These are phyloP conservation scores for Cactoblastis cactorum DNA, from an alignment of 2,888 invertebrate species.

Conservation along the genomic window DNA sequence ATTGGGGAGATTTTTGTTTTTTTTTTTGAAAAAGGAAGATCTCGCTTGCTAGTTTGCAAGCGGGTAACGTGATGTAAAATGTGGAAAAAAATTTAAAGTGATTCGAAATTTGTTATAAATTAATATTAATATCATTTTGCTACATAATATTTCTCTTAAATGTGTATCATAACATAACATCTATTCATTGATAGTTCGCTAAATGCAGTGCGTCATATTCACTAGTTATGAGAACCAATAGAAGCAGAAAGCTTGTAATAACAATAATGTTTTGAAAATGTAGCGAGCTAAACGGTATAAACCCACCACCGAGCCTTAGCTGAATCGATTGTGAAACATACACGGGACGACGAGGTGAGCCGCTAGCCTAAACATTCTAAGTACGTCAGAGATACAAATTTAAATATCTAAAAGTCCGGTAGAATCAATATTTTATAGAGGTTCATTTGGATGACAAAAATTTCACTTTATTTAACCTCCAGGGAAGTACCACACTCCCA, in stretches of 20 bases:
- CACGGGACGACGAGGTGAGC: slow-evolving; percentile 1
- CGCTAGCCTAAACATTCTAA: neutral
- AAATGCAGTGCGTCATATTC: neutral
- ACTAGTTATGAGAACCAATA: neutral
- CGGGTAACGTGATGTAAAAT: no score
- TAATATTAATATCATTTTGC: no score
- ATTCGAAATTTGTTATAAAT: no score
- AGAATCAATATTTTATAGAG: no score
- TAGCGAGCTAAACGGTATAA: neutral
- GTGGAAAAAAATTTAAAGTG: no score
- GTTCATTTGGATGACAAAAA: neutral
- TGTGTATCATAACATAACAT: no score
- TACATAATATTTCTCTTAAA: no score
- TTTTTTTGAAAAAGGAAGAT: no score
- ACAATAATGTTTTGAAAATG: slow-evolving; percentile 7
- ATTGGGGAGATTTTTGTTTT: no score
- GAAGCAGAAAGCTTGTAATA: neutral
- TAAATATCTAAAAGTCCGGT: neutral
- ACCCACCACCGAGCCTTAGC: neutral
- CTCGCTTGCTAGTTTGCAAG: no score
- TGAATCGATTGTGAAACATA: neutral
- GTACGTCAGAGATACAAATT: neutral
- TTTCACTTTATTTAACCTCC: no score
- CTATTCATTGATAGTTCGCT: neutral
- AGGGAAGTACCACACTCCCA: no score